Conservation (phyloP, 2,797 vertebrate species). For the Alfaro cultratus region DNA sequence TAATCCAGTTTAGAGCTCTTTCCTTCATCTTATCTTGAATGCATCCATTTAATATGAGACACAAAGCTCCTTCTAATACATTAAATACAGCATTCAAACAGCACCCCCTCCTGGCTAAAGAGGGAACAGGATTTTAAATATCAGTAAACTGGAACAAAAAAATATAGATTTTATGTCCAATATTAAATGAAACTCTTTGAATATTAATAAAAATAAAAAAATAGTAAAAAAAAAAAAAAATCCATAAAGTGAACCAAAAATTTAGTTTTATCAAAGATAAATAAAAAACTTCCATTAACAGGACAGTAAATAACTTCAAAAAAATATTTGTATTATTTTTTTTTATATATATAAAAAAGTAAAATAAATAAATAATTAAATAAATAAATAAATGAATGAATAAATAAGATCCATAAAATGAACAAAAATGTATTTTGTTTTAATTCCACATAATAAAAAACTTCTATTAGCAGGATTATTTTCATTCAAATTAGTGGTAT, state of each 20-base stretch:
- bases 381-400: background rate
- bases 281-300: background rate
- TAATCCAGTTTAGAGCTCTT: background rate
- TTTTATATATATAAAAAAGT: background rate
- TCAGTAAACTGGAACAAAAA: background rate
- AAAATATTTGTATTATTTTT: too few relatives aligned
- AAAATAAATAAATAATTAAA: background rate
- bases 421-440: background rate
- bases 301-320: background rate
- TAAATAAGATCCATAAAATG: background rate
- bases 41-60: background rate
- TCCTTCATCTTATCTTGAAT: background rate
- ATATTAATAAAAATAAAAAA: background rate
- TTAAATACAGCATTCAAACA: background rate
- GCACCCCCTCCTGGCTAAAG: background rate
- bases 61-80: background rate
- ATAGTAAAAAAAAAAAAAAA: background rate
- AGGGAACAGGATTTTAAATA: background rate
- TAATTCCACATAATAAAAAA: background rate
- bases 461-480: background rate
- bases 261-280: too few relatives aligned
- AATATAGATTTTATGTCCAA: background rate
- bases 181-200: background rate
- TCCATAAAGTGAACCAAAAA: background rate
- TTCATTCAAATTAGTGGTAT: background rate